Evolutionary conservation across 2,797 vertebrate genomes (phyloP).

Genomic region (Lagocephalus sceleratus): DNA sequence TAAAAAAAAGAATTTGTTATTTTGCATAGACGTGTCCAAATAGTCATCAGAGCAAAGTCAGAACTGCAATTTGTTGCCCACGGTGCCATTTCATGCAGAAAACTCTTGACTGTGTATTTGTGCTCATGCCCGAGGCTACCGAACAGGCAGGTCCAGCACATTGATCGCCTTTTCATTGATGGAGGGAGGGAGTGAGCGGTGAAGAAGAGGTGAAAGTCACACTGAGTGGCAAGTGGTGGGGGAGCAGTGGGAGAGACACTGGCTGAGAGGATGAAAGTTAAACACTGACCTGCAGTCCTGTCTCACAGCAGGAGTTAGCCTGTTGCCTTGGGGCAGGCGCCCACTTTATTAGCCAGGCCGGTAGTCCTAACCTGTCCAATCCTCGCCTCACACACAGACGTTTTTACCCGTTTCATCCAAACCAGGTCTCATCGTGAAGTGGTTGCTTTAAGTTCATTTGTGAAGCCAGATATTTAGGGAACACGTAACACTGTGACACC

Average conservation of each 20-base stretch:
- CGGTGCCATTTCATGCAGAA: conserved; percentile 32
- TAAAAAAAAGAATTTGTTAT: not conserved
- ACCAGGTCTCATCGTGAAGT: conserved; percentile 36
- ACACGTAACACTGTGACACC: too few species aligned
- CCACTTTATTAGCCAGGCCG: conserved; percentile 61
- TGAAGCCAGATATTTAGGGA: too few species aligned
- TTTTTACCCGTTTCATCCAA: conserved; percentile 35
- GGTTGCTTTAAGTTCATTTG: too few species aligned
- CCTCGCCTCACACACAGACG: conserved; percentile 32
- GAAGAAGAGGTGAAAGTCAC: conserved; percentile 63
- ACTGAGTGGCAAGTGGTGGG: conserved; percentile 65
- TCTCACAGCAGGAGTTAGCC: conserved; percentile 60
- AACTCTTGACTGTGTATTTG: conserved; percentile 47
- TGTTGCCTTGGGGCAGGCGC: conserved; percentile 61
- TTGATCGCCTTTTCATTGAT: conserved; percentile 67
- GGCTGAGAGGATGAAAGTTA: conserved; percentile 67
- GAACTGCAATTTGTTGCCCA: conserved; percentile 36
- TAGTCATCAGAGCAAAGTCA: not conserved
- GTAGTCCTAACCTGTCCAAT: conserved; percentile 50
- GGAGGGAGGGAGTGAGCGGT: conserved; percentile 32
- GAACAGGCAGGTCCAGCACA: conserved; percentile 54
- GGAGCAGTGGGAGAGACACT: conserved; percentile 60
- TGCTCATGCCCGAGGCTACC: conserved; percentile 54
- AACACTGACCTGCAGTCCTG: conserved; percentile 61
- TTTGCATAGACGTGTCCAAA: not conserved